Evolutionary conservation across 2,888 invertebrate species (phyloP).

Genomic region (Lasius platythorax): DNA sequence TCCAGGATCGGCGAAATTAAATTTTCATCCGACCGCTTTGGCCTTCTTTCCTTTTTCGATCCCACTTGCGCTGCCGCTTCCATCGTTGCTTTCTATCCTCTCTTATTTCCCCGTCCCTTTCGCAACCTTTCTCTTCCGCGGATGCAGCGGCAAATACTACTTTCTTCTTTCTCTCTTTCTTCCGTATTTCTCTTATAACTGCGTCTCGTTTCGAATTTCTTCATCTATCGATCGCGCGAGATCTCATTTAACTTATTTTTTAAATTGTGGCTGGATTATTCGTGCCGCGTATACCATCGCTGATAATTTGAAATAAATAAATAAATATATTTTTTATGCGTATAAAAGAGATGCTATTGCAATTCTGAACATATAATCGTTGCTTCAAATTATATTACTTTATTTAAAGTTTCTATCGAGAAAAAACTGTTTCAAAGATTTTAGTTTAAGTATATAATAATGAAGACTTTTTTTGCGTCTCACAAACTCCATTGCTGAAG

Average conservation of each 20-base stretch:
- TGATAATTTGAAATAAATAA: conserved; percentile 1
- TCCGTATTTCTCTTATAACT: conserved; percentile 39
- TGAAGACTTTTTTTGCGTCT: background rate
- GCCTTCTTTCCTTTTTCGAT: conserved; percentile 50
- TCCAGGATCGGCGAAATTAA: conserved; percentile 73
- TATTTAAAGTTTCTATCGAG: background rate
- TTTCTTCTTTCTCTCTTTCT: conserved; percentile 12
- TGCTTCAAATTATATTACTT: background rate
- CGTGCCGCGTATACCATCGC: background rate
- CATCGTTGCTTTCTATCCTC: conserved; percentile 11
- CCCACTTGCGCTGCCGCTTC: conserved; percentile 10
- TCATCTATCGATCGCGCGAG: background rate
- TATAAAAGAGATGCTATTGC: background rate
- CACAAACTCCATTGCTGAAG: conserved; percentile 2
- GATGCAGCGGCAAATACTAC: conserved; percentile 16
- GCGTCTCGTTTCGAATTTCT: conserved; percentile 28
- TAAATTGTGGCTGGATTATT: conserved; percentile 1
- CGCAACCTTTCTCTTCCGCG: conserved; percentile 18
- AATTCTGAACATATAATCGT: background rate
- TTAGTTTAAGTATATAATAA: background rate
- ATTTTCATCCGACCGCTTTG: conserved; percentile 74
- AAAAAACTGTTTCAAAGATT: background rate
- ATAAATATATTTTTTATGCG: background rate
- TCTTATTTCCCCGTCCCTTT: conserved; percentile 29
- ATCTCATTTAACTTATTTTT: conserved; percentile 16